A percentile compares a stretch with the other conserved stretches of the same genome.
phyloP scores from a whole-genome alignment of 2,797 vertebrate species.

The Kryptopterus vitreolus region DNA sequence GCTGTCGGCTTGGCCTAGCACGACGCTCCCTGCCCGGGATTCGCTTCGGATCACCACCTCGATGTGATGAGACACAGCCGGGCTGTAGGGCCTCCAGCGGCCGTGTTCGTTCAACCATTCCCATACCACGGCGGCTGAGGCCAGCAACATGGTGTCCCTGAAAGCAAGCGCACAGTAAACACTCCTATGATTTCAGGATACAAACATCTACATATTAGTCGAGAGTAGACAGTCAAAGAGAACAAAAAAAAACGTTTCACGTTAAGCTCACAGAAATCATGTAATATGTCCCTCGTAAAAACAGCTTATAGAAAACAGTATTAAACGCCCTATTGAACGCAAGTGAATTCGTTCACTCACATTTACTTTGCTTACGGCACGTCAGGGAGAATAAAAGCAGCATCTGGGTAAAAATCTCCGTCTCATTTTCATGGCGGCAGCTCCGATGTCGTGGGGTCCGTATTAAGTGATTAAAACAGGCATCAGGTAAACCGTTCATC shows the following conservation, averaged over 20 bases:
- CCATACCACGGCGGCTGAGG: conserved; percentile 92
- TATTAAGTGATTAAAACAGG: conserved; percentile 14
- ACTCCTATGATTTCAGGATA: neutral
- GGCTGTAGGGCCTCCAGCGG: conserved; percentile 92
- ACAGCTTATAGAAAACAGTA: neutral
- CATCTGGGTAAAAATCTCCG: conserved; percentile 47
- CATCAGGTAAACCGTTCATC: neutral
- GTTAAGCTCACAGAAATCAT: neutral
- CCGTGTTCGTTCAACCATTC: conserved; percentile 96
- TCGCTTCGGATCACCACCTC: conserved; percentile 86
- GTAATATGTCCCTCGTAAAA: neutral
- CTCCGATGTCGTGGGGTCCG: conserved; percentile 22
- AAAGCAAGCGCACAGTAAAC: neutral
- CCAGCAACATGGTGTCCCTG: conserved; percentile 84
- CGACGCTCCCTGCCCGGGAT: conserved; percentile 87
- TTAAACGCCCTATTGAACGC: neutral
- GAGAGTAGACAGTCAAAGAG: neutral
- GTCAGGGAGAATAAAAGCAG: conserved; percentile 28
- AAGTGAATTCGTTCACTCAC: conserved; percentile 40
- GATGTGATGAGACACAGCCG: conserved; percentile 90
- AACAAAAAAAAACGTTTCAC: neutral
- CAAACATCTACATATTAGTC: neutral
- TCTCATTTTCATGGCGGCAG: conserved; percentile 42
- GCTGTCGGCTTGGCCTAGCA: conserved; percentile 89
- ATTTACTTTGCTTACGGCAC: conserved; percentile 24